phyloP scores from a whole-genome alignment of 2,797 vertebrate genomes.

The Falco columbarius region DNA sequence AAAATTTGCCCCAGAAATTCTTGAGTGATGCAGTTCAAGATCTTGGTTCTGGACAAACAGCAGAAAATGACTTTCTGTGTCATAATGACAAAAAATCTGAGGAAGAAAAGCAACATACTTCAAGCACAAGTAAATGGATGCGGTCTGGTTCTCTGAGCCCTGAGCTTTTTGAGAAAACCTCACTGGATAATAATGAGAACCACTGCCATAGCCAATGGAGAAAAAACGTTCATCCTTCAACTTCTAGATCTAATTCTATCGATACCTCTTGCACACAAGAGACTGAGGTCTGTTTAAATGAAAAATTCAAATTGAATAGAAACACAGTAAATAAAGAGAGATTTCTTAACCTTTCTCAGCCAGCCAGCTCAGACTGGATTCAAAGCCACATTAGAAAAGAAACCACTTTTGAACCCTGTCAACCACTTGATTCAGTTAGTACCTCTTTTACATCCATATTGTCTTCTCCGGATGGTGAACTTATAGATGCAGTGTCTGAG shows the following conservation, averaged over 20 bases:
- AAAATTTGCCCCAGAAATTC: constrained; percentile 93
- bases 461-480: constrained; percentile 83
- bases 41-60: constrained; percentile 75
- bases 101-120: constrained; percentile 71
- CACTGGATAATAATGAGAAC: constrained; percentile 78
- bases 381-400: constrained; percentile 80
- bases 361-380: constrained; percentile 83
- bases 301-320: constrained; percentile 76
- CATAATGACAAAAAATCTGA: constrained; percentile 74
- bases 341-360: constrained; percentile 86
- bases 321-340: constrained; percentile 81
- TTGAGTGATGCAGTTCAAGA: constrained; percentile 93
- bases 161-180: constrained; percentile 86
- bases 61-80: constrained; percentile 76
- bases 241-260: constrained; percentile 74
- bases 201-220: constrained; percentile 75
- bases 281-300: constrained; percentile 71
- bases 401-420: constrained; percentile 78
- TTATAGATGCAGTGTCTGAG: constrained; percentile 84
- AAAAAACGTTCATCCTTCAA: constrained; percentile 74
- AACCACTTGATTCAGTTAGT: constrained; percentile 83
- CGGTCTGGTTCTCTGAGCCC: constrained; percentile 80
- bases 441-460: constrained; percentile 82
- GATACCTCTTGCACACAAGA: constrained; percentile 78
- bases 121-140: constrained; percentile 76